Evolutionary conservation across 2,888 invertebrate genomes (phyloP).

Genomic region (Tetranychus piercei): DNA sequence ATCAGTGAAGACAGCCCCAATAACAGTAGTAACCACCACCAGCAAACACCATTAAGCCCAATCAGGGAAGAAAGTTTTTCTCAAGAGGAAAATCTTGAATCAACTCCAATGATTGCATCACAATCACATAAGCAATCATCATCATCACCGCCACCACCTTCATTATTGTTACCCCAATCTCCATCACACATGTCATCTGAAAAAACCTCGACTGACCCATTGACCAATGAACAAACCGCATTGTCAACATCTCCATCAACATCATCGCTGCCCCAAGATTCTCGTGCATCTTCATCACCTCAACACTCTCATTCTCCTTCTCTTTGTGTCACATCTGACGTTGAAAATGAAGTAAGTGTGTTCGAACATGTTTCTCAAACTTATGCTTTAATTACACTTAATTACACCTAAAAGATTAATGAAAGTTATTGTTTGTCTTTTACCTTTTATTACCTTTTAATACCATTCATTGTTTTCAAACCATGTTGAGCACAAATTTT

Average conservation of each 20-base stretch:
- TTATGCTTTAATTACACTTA: neutral
- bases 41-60: neutral
- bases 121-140: neutral
- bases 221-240: neutral
- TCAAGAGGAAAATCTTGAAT: neutral
- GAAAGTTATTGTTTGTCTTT: too few species aligned
- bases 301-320: neutral
- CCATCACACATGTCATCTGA: neutral
- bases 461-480: neutral
- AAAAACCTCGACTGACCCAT: neutral
- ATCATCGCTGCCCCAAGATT: neutral
- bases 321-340: neutral
- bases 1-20: neutral
- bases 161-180: neutral
- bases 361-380: neutral
- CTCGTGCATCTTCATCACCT: neutral
- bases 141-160: neutral
- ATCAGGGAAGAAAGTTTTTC: neutral
- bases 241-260: neutral
- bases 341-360: neutral
- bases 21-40: neutral
- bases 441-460: neutral
- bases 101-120: neutral
- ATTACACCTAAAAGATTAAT: neutral
- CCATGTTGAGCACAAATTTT: too few species aligned